Conservation (phyloP, 2,113 vertebrate species). For the Lamprotornis superbus region DNA sequence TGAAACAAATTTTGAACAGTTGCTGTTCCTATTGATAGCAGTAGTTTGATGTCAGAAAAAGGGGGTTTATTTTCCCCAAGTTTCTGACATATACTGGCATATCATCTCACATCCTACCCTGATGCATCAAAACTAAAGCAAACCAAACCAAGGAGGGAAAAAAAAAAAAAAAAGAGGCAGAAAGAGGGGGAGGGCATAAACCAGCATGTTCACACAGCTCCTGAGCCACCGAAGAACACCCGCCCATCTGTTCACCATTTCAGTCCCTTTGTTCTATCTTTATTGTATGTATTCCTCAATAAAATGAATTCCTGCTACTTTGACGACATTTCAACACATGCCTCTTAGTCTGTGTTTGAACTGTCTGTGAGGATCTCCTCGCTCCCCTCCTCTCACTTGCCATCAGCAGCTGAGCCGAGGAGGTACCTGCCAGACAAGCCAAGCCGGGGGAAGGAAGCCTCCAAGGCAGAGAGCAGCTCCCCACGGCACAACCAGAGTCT, state of each 20-base stretch:
- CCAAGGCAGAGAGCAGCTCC: not conserved
- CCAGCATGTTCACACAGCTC: conserved; percentile 61
- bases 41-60: conserved; percentile 76
- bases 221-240: conserved; percentile 64
- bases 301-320: conserved; percentile 55
- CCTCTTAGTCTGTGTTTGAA: conserved; percentile 30
- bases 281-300: conserved; percentile 46
- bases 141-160: conserved; percentile 42
- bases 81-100: conserved; percentile 79
- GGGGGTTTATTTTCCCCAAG: conserved; percentile 76
- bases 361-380: conserved; percentile 37
- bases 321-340: conserved; percentile 36
- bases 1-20: conserved; percentile 80
- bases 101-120: conserved; percentile 71
- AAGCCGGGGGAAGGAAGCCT: not conserved
- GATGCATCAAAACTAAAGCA: conserved; percentile 70
- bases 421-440: not conserved
- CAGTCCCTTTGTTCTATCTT: conserved; percentile 72
- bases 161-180: not conserved
- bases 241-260: conserved; percentile 74
- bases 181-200: conserved; percentile 65
- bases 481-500: not conserved
- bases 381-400: not conserved
- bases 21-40: conserved; percentile 81
- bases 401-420: not conserved